phyloP scores from a whole-genome alignment of 2,888 invertebrate species.

The Xanthorhoe spadicearia region DNA sequence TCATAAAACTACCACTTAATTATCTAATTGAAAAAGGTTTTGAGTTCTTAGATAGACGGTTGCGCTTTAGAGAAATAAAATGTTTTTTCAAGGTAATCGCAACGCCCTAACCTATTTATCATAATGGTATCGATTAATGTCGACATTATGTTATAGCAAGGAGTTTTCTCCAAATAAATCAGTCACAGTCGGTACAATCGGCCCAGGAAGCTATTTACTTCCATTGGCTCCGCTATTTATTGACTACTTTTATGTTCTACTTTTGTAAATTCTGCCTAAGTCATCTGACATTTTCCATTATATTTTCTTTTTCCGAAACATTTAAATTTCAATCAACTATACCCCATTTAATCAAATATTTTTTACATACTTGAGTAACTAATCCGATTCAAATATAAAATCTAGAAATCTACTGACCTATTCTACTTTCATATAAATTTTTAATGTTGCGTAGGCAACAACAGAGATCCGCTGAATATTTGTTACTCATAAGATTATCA shows the following conservation, averaged over 20 bases:
- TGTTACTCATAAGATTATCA: background rate
- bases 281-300: no score
- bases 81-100: background rate
- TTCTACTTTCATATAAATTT: no score
- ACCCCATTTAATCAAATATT: no score
- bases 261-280: background rate
- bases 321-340: no score
- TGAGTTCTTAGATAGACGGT: background rate
- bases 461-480: background rate
- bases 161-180: slow-evolving; percentile 37
- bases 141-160: slow-evolving; percentile 28
- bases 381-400: no score
- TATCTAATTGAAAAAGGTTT: background rate
- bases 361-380: no score
- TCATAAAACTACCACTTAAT: slow-evolving; percentile 17
- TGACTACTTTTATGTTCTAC: slow-evolving; percentile 1
- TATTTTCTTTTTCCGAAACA: no score
- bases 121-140: slow-evolving; percentile 22
- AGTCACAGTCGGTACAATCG: slow-evolving; percentile 25
- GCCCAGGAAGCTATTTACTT: slow-evolving; percentile 33
- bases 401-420: no score
- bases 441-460: background rate
- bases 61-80: background rate
- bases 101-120: slow-evolving; percentile 3
- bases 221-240: slow-evolving; percentile 4